Evolutionary conservation across 53 echinoderm and acorn worm genomes (phyloP).

Genomic region (Luidia sarsii): DNA sequence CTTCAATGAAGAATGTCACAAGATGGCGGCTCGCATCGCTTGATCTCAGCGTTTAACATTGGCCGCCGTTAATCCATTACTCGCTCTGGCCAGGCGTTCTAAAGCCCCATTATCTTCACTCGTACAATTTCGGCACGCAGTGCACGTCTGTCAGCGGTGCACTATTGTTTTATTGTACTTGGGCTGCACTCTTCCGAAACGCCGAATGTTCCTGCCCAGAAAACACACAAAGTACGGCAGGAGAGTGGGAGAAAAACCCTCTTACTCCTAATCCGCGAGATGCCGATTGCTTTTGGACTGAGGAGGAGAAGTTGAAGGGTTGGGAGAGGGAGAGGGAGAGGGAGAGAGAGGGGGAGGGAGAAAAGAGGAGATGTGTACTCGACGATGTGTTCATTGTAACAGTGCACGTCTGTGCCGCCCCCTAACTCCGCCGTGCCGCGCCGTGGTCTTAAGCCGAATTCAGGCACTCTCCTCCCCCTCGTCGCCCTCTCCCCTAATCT

Average conservation of each 20-base stretch:
- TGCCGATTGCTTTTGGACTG: too few relatives aligned
- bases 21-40: too few relatives aligned
- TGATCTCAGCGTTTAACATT: too few relatives aligned
- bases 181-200: neutral
- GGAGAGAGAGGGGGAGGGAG: neutral
- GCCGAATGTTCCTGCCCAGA: neutral
- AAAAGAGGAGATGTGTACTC: neutral
- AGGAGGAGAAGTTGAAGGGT: too few relatives aligned
- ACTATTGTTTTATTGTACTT: slow-evolving; percentile 56
- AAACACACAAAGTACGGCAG: neutral
- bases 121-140: too few relatives aligned
- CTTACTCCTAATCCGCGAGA: too few relatives aligned
- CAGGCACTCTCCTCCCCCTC: too few relatives aligned
- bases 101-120: too few relatives aligned
- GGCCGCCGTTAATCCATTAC: too few relatives aligned
- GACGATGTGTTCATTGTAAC: slow-evolving; percentile 38
- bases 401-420: slow-evolving; percentile 37
- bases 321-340: neutral
- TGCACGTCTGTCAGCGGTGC: slow-evolving; percentile 32
- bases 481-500: slow-evolving; percentile 38
- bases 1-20: too few relatives aligned
- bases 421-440: slow-evolving; percentile 52
- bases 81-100: too few relatives aligned
- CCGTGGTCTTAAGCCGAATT: slow-evolving; percentile 35
- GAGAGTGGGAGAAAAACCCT: too few relatives aligned